These are phyloP conservation scores for Lampris incognitus DNA, from an alignment of 2,113 vertebrate genomes.

Conservation along the genomic window DNA sequence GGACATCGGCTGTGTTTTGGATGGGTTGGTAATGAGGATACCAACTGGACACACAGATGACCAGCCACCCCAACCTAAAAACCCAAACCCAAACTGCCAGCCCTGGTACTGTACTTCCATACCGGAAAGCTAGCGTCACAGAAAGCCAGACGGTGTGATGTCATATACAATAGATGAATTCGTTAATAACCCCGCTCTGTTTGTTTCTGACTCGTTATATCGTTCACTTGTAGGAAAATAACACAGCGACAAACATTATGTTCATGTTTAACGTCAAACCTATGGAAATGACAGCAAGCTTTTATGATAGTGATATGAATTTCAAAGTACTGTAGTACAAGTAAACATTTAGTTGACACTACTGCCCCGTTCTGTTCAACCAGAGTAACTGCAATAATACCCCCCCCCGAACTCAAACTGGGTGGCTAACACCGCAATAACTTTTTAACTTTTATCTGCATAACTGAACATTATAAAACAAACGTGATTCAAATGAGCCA, in stretches of 20 bases:
- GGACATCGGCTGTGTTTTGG: slow-evolving; percentile 52
- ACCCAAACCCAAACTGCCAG: neutral
- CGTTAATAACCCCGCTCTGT: neutral
- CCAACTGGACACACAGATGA: slow-evolving; percentile 2
- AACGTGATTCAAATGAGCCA: neutral
- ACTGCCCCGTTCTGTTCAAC: slow-evolving; percentile 58
- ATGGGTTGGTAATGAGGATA: slow-evolving; percentile 4
- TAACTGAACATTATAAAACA: neutral
- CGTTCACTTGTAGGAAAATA: neutral
- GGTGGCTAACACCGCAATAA: neutral
- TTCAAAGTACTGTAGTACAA: neutral
- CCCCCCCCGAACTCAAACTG: neutral
- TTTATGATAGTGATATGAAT: neutral
- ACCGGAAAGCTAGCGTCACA: neutral
- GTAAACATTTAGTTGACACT: slow-evolving; percentile 37
- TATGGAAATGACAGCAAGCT: neutral
- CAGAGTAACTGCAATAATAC: slow-evolving; percentile 23
- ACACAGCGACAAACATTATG: neutral
- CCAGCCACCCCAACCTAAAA: slow-evolving; percentile 24
- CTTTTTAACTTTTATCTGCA: no score
- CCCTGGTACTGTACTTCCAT: no score
- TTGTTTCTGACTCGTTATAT: neutral
- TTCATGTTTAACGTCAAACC: neutral
- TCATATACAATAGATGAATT: neutral
- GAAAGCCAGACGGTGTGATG: neutral